phyloP scores from a whole-genome alignment of 2,888 invertebrate species.

The Leptodirus hochenwartii region DNA sequence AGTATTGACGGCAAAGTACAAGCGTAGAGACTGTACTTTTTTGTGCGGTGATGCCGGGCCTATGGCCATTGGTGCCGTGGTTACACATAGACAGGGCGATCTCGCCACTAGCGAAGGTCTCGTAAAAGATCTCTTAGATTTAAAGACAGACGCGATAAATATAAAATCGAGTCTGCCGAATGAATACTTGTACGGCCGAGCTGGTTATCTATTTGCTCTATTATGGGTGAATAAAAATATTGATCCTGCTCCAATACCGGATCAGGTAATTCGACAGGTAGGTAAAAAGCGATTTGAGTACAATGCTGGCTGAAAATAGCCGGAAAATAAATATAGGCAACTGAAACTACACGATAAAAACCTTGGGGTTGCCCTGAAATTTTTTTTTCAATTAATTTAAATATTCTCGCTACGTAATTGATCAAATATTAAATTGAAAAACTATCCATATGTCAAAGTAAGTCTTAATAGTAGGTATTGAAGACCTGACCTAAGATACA shows the following conservation, averaged over 20 bases:
- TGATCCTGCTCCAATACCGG: conserved; percentile 37
- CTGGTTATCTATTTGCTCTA: conserved; percentile 64
- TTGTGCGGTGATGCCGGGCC: conserved; percentile 51
- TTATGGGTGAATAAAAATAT: conserved; percentile 53
- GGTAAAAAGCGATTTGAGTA: too few relatives aligned
- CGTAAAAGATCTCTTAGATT: conserved; percentile 8
- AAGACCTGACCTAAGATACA: too few relatives aligned
- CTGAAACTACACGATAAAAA: conserved; percentile 2
- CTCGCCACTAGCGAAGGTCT: conserved; percentile 6
- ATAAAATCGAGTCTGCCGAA: conserved; percentile 41
- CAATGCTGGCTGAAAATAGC: too few relatives aligned
- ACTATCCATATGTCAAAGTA: too few relatives aligned
- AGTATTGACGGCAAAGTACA: too few relatives aligned
- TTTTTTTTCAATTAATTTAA: too few relatives aligned
- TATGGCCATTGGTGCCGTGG: conserved; percentile 39
- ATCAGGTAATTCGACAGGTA: conserved; percentile 39
- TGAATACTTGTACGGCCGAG: conserved; percentile 72
- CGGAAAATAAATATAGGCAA: too few relatives aligned
- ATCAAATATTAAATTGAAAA: too few relatives aligned
- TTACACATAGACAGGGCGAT: conserved; percentile 31
- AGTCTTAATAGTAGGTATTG: too few relatives aligned
- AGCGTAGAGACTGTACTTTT: too few relatives aligned
- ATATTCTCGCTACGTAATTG: too few relatives aligned
- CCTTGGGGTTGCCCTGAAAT: too few relatives aligned
- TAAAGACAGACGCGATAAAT: conserved; percentile 28